Evolutionary conservation across 2,888 invertebrate species (phyloP), one percentile per base, ranked within the genome.

Genomic region (Matsumyia berberina): DNA sequence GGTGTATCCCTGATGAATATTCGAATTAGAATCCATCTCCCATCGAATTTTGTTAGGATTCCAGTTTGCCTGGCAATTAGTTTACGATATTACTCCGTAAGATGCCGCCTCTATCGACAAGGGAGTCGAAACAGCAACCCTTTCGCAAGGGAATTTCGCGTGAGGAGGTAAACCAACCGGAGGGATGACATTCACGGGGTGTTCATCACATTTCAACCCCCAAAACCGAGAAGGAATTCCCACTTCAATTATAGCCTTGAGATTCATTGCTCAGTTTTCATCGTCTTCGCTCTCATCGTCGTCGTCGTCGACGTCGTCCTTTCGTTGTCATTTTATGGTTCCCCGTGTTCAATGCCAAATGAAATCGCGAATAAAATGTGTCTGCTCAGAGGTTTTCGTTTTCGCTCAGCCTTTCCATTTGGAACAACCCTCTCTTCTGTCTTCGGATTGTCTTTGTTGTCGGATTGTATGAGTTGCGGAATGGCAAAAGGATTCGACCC

Each of bases 331-430:
- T 74, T 77, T 79, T 79, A 79, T 80, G 69, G 70, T 74, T 64
- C 37, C 74, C 51, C 69, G 74, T 74, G 69, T 73, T 74, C 62
- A 64, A 67, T 67, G 51, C 33, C 69, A 70, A 77, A 77, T 74
- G 69, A 69, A 51, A 64, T 85, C 85, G 85, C 85, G 85, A 80
- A 80, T 76, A 80, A 85, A 85, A 85, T 31, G 66, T 85, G 85
- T 85, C 85, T 76, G 80, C n/a, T 85, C 74, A 55, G 72, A 74
- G 46, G 44, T 58, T 64, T 81, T 73, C 5, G 44, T 58, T 64
- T 81, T 73, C 5, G 57, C 58, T 49, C 39, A 62, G 37, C 44
- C 60, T 60, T 42, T 44, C 7, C 19, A 24, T 39, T n/a, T 46
- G 60, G 72, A 64, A 58, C 74, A 85, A 85, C 85, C 85, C 80